A percentile compares a stretch with the other conserved stretches of the same genome.
Evolutionary conservation across 1,140 invertebrate genomes (phyloP).

Genomic region (Meloidogyne chitwoodi): DNA sequence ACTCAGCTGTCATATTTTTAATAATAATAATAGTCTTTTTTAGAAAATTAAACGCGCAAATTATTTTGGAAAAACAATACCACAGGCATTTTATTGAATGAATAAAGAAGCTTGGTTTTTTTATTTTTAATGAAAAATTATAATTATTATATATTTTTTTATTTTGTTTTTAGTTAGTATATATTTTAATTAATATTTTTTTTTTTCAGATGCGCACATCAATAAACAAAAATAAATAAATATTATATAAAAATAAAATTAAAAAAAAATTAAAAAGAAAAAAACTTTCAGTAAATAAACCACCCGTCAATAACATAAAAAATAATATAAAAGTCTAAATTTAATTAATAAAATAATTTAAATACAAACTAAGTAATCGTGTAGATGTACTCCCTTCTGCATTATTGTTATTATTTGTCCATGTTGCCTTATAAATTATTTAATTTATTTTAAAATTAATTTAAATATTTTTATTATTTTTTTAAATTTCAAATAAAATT

Average conservation of each 20-base stretch:
- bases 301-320: neutral
- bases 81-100: neutral
- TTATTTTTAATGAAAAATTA: neutral
- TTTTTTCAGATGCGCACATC: neutral
- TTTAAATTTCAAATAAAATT: neutral
- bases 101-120: neutral
- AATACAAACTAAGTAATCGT: constrained; percentile 4
- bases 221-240: neutral
- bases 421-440: neutral
- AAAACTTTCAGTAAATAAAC: neutral
- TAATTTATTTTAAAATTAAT: neutral
- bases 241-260: neutral
- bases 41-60: neutral
- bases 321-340: no score
- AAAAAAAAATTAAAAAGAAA: neutral
- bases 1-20: neutral
- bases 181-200: neutral
- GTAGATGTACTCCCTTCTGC: constrained; percentile 16
- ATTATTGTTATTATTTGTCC: neutral
- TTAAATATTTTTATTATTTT: neutral
- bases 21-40: neutral
- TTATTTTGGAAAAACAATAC: neutral
- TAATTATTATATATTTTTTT: neutral
- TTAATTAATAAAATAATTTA: no score
- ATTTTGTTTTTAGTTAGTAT: neutral